phyloP scores from a whole-genome alignment of 2,113 vertebrate genomes.

The Astatotilapia flaviijosephi region DNA sequence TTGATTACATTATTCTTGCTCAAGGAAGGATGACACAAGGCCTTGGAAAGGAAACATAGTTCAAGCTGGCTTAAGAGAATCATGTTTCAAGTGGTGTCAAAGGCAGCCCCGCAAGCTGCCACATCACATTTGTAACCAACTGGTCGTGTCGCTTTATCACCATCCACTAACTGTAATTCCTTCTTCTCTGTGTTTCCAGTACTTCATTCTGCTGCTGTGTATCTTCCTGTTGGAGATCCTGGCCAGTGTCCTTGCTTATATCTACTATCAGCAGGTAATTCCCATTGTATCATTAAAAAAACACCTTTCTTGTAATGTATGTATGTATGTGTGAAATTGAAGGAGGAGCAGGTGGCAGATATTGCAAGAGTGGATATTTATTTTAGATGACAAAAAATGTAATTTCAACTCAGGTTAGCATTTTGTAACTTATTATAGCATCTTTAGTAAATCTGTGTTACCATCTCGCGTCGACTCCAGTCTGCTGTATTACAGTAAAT shows the following conservation, averaged over 20 bases:
- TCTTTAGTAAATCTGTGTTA: neutral
- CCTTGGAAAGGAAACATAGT: neutral
- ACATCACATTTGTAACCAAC: neutral
- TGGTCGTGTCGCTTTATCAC: neutral
- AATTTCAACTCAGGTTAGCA: neutral
- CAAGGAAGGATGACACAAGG: neutral
- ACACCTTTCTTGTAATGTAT: neutral
- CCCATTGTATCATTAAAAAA: neutral
- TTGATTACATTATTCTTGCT: neutral
- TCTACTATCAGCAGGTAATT: constrained; percentile 96
- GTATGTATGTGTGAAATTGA: neutral
- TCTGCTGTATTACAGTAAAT: neutral
- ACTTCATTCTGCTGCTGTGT: constrained; percentile 87
- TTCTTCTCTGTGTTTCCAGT: constrained; percentile 67
- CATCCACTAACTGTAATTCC: neutral
- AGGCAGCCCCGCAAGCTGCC: neutral
- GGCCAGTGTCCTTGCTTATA: constrained; percentile 89
- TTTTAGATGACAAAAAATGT: neutral
- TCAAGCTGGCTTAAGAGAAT: neutral
- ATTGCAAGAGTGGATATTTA: neutral
- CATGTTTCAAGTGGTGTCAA: neutral
- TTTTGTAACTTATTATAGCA: neutral
- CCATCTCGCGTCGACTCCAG: neutral
- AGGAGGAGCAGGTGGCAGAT: neutral
- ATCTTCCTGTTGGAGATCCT: constrained; percentile 97